Conservation (phyloP, 2,888 invertebrate genomes). For the Tipula helvola region DNA sequence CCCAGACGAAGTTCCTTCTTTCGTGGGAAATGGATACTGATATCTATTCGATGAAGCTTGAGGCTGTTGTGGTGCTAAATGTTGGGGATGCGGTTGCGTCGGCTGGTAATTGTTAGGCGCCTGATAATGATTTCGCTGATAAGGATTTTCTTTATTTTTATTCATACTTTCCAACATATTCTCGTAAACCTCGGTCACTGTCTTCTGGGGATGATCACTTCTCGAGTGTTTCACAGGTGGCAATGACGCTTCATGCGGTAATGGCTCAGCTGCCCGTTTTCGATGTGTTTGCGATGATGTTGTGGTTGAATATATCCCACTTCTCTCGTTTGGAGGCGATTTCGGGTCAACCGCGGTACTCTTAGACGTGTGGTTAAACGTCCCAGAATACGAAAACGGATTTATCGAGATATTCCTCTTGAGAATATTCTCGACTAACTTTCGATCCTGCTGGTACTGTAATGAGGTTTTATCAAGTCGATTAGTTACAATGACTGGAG, state of each 20-base stretch:
- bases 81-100: not conserved
- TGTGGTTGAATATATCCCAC: not conserved
- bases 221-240: conserved; percentile 15
- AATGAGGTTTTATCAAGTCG: not conserved
- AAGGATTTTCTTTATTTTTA: not conserved
- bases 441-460: conserved; percentile 5
- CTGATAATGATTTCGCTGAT: not conserved
- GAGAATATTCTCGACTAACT: conserved; percentile 12
- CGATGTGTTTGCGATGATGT: conserved; percentile 14
- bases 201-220: not conserved
- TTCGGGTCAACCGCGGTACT: not conserved
- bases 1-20: not conserved
- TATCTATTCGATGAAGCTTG: not conserved
- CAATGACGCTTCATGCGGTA: conserved; percentile 12
- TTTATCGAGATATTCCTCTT: not conserved
- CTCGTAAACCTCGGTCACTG: not conserved
- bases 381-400: not conserved
- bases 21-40: not conserved
- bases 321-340: not conserved
- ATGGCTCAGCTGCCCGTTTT: conserved; percentile 21
- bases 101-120: not conserved
- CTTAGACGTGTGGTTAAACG: not conserved
- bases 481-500: not conserved
- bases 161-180: not conserved
- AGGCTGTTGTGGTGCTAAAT: not conserved